phyloP scores from a whole-genome alignment of 2,888 invertebrate genomes.

The Sesia apiformis region DNA sequence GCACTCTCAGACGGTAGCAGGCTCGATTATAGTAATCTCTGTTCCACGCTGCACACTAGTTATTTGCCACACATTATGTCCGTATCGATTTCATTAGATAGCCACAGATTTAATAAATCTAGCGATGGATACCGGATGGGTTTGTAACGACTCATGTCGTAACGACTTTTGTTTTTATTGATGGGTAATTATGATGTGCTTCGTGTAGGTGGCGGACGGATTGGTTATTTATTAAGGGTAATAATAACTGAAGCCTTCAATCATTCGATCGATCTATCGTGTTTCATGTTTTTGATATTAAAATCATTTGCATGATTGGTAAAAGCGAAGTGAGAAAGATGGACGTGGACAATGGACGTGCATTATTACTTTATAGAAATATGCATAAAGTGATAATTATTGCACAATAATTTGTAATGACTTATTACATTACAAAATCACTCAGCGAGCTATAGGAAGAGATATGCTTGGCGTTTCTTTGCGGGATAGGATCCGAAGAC shows the following conservation, averaged over 20 bases:
- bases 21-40: conserved; percentile 58
- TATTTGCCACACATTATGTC: conserved; percentile 50
- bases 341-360: no score
- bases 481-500: no score
- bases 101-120: conserved; percentile 49
- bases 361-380: no score
- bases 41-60: conserved; percentile 28
- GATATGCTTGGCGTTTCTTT: no score
- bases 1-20: conserved; percentile 32
- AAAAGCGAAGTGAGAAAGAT: no score
- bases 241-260: not conserved
- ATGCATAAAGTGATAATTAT: no score
- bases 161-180: conserved; percentile 28
- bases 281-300: no score
- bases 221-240: not conserved
- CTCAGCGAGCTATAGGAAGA: no score
- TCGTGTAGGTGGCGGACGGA: not conserved
- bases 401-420: no score
- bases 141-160: conserved; percentile 25
- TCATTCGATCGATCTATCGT: no score
- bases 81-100: conserved; percentile 65
- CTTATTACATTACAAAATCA: no score
- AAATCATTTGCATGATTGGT: no score
- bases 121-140: conserved; percentile 43
- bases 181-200: conserved; percentile 32